These are phyloP conservation scores for Dromius quadrimaculatus DNA, from an alignment of 2,888 invertebrate genomes.

Conservation along the genomic window DNA sequence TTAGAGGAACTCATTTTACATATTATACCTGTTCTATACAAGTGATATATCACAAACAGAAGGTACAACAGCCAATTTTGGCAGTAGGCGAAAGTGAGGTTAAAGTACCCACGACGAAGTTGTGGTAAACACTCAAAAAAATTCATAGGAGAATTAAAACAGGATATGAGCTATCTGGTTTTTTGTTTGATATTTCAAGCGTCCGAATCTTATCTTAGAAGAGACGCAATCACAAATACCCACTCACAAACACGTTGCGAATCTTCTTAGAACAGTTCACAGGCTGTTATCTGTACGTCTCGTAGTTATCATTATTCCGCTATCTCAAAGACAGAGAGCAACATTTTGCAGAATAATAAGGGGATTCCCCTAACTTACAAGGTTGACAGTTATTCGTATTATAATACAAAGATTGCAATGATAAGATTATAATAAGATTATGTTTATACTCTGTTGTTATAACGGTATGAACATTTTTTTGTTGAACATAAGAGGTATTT, in stretches of 20 bases:
- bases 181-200: slow-evolving; percentile 6
- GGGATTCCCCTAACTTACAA: slow-evolving; percentile 27
- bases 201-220: slow-evolving; percentile 14
- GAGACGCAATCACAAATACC: slow-evolving; percentile 2
- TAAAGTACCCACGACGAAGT: no score
- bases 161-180: no score
- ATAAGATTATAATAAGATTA: slow-evolving; percentile 8
- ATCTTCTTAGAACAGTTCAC: slow-evolving; percentile 45
- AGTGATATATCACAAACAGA: no score
- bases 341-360: background rate
- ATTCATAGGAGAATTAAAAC: no score
- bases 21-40: no score
- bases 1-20: no score
- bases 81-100: no score
- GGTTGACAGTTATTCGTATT: background rate
- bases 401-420: background rate
- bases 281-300: slow-evolving; percentile 34
- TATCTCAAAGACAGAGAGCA: slow-evolving; percentile 15
- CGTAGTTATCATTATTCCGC: slow-evolving; percentile 16
- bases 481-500: background rate
- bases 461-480: slow-evolving; percentile 4
- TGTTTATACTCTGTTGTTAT: background rate
- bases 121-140: no score
- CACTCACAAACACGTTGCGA: slow-evolving; percentile 36
- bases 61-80: no score